Evolutionary conservation across 2,797 vertebrate genomes (phyloP).

Genomic region (Odontamblyopus lacepedii): DNA sequence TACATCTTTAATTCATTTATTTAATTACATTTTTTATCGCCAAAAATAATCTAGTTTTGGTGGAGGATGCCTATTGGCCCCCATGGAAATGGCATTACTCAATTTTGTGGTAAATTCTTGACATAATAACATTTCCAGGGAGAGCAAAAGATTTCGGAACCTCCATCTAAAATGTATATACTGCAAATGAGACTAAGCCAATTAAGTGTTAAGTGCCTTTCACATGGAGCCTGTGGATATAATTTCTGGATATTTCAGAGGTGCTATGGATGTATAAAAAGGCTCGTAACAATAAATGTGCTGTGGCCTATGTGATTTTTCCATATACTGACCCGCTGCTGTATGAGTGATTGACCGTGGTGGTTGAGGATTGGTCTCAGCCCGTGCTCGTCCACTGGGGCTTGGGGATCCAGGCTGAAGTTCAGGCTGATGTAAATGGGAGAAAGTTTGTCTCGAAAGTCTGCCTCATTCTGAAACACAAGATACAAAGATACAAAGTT

Average conservation of each 20-base stretch:
- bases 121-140: background rate
- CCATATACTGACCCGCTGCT: constrained; percentile 80
- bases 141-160: background rate
- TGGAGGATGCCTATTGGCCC: background rate
- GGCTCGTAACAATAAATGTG: background rate
- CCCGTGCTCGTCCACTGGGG: constrained; percentile 75
- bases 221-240: background rate
- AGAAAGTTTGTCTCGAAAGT: constrained; percentile 93
- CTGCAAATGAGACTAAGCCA: background rate
- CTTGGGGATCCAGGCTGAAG: constrained; percentile 86
- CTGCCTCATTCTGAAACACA: constrained; percentile 81
- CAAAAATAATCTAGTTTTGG: no score
- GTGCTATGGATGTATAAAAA: background rate
- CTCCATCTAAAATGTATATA: background rate
- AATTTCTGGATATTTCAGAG: background rate
- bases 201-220: background rate
- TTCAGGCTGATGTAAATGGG: constrained; percentile 86
- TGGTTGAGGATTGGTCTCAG: constrained; percentile 86
- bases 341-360: constrained; percentile 79
- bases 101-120: background rate
- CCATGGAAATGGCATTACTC: background rate
- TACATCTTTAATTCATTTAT: background rate
- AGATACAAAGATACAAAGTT: background rate
- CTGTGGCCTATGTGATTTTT: background rate
- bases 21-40: background rate